Base-by-base conservation (phyloP, 2,113 vertebrate genomes). In the Raja brachyura region DNA sequence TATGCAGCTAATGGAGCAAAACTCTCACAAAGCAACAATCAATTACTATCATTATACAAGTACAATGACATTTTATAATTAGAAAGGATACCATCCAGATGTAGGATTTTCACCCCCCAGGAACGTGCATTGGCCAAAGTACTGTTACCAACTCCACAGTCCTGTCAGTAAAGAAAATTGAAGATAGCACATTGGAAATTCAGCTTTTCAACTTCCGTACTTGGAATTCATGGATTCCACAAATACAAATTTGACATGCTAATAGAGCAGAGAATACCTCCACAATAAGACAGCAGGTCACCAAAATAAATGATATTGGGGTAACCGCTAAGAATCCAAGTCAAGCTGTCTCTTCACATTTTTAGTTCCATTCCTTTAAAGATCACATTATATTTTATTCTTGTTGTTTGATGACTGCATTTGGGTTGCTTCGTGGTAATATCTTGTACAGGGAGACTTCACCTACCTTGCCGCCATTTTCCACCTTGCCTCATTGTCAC, bases 21-120 rank as follows among this genome's bases (percentile, higher is more conserved):
- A 48, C 18, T 90, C 28, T 20, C 16, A 90, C 59, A 90, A n/a
- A 33, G 2, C n/a, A 28, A 68, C 14, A 22, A 81, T 81, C 16
- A 9, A 75, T 75, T 75, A 28, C 73, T 28, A 28, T n/a, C 4
- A 2, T 73, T 73, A 73, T 73, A 10, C 70, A 73, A 4, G 22
- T 22, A 73, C 16, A 73, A 73, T 73, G 70, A 33, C 77, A 31
- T 31, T 78, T 39, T 78, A 78, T 31, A 90, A 90, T 39, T 10
- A 39, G 93, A 95, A 95, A 96, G 96, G 96, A 96, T 98, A 97
- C 97, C 97, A 10, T 98, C 97, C 93, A 97, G 96, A 39, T 95
- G 95, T 93, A 98, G 93, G 93, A 98, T 96, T 95, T 95, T 96
- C 70, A 97, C 96, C 85, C 98, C 97, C 97, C 97, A 98, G 39